These are phyloP conservation scores for Ophraella communa DNA, from an alignment of 2,888 invertebrate genomes.

Conservation along the genomic window DNA sequence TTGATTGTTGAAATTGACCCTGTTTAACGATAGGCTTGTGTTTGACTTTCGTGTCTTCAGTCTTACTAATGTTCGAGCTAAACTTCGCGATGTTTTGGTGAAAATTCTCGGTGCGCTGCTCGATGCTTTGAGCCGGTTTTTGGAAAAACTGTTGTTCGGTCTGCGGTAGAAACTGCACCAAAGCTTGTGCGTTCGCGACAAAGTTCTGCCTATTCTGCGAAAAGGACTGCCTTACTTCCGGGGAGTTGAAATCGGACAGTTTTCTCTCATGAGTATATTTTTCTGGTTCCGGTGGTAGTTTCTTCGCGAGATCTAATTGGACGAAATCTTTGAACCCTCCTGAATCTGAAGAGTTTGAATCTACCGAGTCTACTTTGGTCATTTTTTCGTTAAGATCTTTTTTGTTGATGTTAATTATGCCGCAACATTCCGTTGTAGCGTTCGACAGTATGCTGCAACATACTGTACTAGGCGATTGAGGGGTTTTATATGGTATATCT, in stretches of 20 bases:
- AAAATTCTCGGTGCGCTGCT: slow-evolving; percentile 36
- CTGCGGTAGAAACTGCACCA: slow-evolving; percentile 57
- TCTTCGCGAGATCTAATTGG: slow-evolving; percentile 50
- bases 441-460: slow-evolving; percentile 60
- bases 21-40: slow-evolving; percentile 52
- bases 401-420: slow-evolving; percentile 56
- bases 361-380: slow-evolving; percentile 58
- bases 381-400: slow-evolving; percentile 55
- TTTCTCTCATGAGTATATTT: slow-evolving; percentile 51
- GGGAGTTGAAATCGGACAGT: slow-evolving; percentile 49
- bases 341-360: slow-evolving; percentile 60
- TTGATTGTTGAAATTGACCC: slow-evolving; percentile 59
- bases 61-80: slow-evolving; percentile 36
- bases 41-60: slow-evolving; percentile 46
- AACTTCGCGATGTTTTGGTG: slow-evolving; percentile 38
- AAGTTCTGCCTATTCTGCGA: slow-evolving; percentile 48
- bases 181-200: slow-evolving; percentile 56
- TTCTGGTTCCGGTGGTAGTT: slow-evolving; percentile 39
- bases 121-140: slow-evolving; percentile 26
- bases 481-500: slow-evolving; percentile 51
- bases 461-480: slow-evolving; percentile 59
- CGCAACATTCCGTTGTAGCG: slow-evolving; percentile 59
- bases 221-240: slow-evolving; percentile 43
- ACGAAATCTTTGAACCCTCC: slow-evolving; percentile 61
- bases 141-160: slow-evolving; percentile 51